A percentile compares a stretch with the other conserved stretches of the same genome.
phyloP scores from a whole-genome alignment of 2,113 vertebrate genomes.

The human (Homo sapiens) region GRCh38 chr11:113600501-113601000 shows the following conservation, averaged over 20 bases:
- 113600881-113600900: not conserved
- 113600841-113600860: not conserved
- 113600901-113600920: not conserved
- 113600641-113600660: not conserved
- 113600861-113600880: not conserved
- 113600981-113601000: not conserved
- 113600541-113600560: not conserved
- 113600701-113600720: not conserved
- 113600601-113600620: not conserved
- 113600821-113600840: not conserved
- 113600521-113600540: not conserved
- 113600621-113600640: not conserved
- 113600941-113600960: not conserved
- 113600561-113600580: not conserved
- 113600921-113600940: not conserved
- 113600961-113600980: not conserved
- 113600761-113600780: not conserved
- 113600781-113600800: not conserved
- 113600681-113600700: slow-evolving; percentile 25
- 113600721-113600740: not conserved
- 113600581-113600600: not conserved
- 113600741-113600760: not conserved
- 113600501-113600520: not conserved
- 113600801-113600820: not conserved
- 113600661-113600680: not conserved